A percentile compares a stretch with the other conserved stretches of the same genome.
Conservation (phyloP, 35 echinoderm and acorn worm species). For the Amphiura filiformis region DNA sequence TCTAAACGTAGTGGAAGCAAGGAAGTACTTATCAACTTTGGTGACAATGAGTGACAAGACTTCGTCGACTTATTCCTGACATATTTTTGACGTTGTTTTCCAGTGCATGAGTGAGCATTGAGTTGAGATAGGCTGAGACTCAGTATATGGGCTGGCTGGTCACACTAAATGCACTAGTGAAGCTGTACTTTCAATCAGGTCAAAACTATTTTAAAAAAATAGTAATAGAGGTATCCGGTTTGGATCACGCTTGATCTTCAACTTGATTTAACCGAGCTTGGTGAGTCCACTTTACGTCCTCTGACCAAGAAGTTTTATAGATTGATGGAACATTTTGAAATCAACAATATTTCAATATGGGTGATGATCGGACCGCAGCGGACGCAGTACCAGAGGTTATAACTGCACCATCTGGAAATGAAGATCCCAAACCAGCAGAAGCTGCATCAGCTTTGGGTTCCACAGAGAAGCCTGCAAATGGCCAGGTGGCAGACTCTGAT, state of each 20-base stretch:
- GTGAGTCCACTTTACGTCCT: too few species aligned
- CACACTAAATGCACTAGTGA: neutral
- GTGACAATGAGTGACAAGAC: neutral
- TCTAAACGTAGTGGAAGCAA: neutral
- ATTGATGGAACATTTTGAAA: neutral
- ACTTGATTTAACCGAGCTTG: neutral
- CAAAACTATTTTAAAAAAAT: neutral
- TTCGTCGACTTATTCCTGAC: neutral
- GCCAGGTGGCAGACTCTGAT: conserved; percentile 61
- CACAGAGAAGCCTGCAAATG: too few species aligned
- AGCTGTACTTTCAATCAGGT: neutral
- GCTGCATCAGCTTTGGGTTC: too few species aligned
- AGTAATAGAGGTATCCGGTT: neutral
- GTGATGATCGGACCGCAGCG: neutral
- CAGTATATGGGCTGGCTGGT: neutral
- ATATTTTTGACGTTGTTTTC: neutral
- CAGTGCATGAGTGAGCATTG: neutral
- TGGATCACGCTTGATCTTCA: neutral
- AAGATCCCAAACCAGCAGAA: neutral
- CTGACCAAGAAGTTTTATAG: neutral
- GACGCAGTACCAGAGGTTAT: neutral
- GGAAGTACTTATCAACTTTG: neutral
- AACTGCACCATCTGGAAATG: neutral
- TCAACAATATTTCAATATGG: neutral
- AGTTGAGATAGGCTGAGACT: neutral